phyloP scores from a whole-genome alignment of 2,888 invertebrate species.

The Drosophila kokeensis region DNA sequence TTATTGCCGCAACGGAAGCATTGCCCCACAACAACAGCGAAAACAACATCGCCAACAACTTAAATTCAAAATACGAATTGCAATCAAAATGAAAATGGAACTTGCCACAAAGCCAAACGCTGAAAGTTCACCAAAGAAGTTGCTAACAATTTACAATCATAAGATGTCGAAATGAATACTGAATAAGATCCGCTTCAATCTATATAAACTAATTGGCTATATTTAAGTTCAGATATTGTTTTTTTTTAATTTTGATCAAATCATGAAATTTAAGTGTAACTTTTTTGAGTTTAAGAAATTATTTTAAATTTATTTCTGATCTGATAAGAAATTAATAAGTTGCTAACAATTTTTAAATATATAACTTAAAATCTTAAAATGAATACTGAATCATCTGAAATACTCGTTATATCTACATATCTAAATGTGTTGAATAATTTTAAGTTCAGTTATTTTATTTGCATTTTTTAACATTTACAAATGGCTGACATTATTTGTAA shows the following conservation, averaged over 20 bases:
- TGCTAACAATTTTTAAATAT: too few species aligned
- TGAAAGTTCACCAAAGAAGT: slow-evolving; percentile 25
- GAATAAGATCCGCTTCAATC: neutral
- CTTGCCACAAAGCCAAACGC: slow-evolving; percentile 49
- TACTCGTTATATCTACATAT: too few species aligned
- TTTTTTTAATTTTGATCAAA: neutral
- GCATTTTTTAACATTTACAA: too few species aligned
- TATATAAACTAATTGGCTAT: neutral
- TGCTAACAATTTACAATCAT: neutral
- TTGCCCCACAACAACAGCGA: slow-evolving; percentile 28
- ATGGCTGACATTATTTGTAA: too few species aligned
- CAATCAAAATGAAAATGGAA: slow-evolving; percentile 57
- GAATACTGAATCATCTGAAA: too few species aligned
- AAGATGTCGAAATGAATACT: neutral
- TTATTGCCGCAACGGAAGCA: slow-evolving; percentile 53
- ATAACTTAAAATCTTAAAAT: too few species aligned
- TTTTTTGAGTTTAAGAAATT: neutral
- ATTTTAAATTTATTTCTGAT: neutral
- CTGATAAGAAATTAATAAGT: too few species aligned
- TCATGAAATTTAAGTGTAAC: neutral
- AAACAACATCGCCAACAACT: slow-evolving; percentile 14
- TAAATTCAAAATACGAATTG: slow-evolving; percentile 46
- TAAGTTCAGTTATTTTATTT: too few species aligned
- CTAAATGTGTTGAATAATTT: too few species aligned
- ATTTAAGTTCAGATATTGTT: neutral